Base-by-base conservation (phyloP, 2,888 invertebrate genomes). In the Dermolepida albohirtum region DNA sequence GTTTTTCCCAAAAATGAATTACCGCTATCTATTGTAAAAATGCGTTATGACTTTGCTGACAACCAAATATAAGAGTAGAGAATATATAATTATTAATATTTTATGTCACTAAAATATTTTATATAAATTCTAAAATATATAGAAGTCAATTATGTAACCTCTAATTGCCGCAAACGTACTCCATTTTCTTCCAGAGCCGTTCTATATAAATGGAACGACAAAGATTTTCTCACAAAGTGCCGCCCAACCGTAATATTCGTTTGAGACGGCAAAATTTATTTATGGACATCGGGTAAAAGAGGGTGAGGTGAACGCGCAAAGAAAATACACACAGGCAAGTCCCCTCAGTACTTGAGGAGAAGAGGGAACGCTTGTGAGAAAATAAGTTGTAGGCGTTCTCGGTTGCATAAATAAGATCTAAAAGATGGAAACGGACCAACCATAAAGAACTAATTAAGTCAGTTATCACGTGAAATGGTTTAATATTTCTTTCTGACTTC, bases 371-470 rank as follows among this genome's bases (percentile, higher is more conserved):
- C 22, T 57, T 44, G 57, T 41, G 57, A 57, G 65, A 57, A 68
- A 68, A 68, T 68, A 68, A 68, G 64, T 68, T 62, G 59, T 63
- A 69, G 71, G 71, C 72, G 71, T 64, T 55, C 52, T 67, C 66
- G 44, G 67, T 68, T 63, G 68, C 69, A 74, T 74, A 74, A 74
- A 74, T 72, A 72, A 73, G 67, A 70, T 69, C 59, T 68, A 67
- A 57, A 71, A 70, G 67, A 71, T 64, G 70, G 66, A 64, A 67
- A 67, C 70, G 62, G 65, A 49, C 66, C 64, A 64, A 67, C 70
- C 69, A 69, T 72, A 73, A 71, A 73, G 74, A 73, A 74, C 73
- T 74, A 74, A 74, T 74, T 74, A 73, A 73, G 73, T 72, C 70
- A 67, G 72, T 72, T 73, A 73, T 72, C 71, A 71, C 68, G 71